A percentile compares a stretch with the other conserved stretches of the same genome.
phyloP scores from a whole-genome alignment of 2,113 vertebrate genomes.

The Chaetodon trifascialis region DNA sequence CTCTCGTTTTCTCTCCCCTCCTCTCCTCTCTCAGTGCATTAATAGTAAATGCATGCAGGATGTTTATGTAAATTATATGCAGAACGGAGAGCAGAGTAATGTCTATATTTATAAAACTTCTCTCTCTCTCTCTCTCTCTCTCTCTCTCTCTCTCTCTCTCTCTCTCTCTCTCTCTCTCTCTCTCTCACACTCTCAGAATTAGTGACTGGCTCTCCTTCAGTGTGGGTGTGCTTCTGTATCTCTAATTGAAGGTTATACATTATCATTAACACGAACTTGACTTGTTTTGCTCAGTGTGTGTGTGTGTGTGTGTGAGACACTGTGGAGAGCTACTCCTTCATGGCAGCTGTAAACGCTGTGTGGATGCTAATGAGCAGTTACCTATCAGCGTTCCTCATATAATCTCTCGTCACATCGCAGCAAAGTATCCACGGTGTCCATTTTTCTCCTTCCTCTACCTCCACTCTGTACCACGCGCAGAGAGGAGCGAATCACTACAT shows the following conservation, averaged over 20 bases:
- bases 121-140: not conserved
- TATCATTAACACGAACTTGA: conserved; percentile 47
- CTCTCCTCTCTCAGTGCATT: conserved; percentile 9
- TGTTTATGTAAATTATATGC: conserved; percentile 63
- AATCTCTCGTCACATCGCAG: not conserved
- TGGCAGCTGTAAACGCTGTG: conserved; percentile 30
- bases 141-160: not conserved
- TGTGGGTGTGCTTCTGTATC: conserved; percentile 1
- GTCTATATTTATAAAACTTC: conserved; percentile 57
- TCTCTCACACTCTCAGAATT: conserved; percentile 1
- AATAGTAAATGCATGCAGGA: conserved; percentile 53
- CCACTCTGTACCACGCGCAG: no score
- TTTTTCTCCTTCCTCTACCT: not conserved
- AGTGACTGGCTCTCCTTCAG: not conserved
- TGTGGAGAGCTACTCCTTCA: not conserved
- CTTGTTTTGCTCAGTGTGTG: not conserved
- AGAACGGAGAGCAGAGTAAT: conserved; percentile 30
- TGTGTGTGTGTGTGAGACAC: not conserved
- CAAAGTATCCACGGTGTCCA: not conserved
- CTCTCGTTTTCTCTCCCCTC: not conserved
- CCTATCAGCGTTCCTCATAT: conserved; percentile 9
- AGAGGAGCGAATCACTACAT: not conserved
- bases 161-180: conserved; percentile 3
- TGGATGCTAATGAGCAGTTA: conserved; percentile 41
- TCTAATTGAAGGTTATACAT: conserved; percentile 50